These are phyloP conservation scores for Heteromyza rotundicornis DNA, from an alignment of 2,888 invertebrate species.

Conservation along the genomic window DNA sequence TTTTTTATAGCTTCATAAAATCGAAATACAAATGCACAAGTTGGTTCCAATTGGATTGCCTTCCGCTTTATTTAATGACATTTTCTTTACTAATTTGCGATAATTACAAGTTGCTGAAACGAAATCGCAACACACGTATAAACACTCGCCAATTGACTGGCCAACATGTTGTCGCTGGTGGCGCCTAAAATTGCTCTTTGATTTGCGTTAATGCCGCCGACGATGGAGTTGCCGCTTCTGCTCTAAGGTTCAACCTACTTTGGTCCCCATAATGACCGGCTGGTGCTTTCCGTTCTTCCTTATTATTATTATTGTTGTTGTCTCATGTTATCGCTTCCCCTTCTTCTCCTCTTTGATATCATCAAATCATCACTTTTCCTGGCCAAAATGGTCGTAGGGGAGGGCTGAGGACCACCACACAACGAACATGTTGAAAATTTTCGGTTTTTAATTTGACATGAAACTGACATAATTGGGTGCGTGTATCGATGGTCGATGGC, in stretches of 20 bases:
- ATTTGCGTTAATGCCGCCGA: background rate
- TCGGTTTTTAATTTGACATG: slow-evolving; percentile 42
- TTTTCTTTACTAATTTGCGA: too few species aligned
- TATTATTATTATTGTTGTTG: too few species aligned
- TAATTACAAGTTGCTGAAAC: too few species aligned
- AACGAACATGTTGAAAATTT: background rate
- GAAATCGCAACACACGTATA: too few species aligned
- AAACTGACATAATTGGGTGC: slow-evolving; percentile 39
- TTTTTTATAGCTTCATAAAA: too few species aligned
- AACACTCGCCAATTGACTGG: too few species aligned
- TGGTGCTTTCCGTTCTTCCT: background rate
- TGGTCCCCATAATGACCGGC: background rate
- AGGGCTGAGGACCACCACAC: background rate
- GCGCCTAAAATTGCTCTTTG: background rate
- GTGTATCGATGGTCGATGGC: background rate
- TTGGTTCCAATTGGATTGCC: too few species aligned
- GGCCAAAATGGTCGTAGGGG: too few species aligned
- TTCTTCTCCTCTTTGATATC: background rate
- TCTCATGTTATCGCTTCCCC: background rate
- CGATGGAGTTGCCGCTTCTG: background rate
- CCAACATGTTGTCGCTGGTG: background rate
- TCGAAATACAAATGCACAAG: too few species aligned
- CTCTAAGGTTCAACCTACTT: too few species aligned
- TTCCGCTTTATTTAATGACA: too few species aligned
- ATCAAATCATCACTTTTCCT: slow-evolving; percentile 1